Evolutionary conservation across 2,113 vertebrate species (phyloP), one percentile per base, ranked within the genome.

Genomic region (Xyliphius kryptos): DNA sequence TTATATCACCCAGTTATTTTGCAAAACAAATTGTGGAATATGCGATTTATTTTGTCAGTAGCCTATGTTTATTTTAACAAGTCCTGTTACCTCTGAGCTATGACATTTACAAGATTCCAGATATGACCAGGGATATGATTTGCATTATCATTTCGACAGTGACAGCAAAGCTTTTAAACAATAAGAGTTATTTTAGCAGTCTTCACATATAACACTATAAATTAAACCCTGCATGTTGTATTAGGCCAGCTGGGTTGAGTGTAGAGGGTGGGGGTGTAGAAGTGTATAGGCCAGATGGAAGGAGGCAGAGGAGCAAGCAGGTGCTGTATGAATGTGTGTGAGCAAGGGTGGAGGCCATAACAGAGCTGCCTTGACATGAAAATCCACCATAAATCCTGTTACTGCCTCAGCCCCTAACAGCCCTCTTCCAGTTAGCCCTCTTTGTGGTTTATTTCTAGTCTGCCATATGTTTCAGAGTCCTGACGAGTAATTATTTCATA

Each of bases 301-400:
- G 52, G 38, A 44, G 50, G 43, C 13, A 22, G 37, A 44, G n/a
- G 44, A 69, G 44, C 36, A 41, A 82, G 79, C 86, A 91, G 84
- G 88, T 91, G 89, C 75, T 70, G 36, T 54, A 46, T 11, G 43
- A 54, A 54, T 6, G 41, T 51, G 41, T 48, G 36, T 4, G 20
- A 48, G 54, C 15, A 50, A 55, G 62, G 72, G 76, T 80, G 76
- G 77, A 85, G 80, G 81, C 78, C 81, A 63, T 77, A 77, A 75
- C 68, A 88, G 75, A 72, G 70, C 52, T 84, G 81, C 85, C 86
- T 82, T 78, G 79, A 80, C 87, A 86, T 41, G 72, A 73, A 82
- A 82, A 88, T 86, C 84, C 80, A 86, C 83, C 84, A 87, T 87
- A 84, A 81, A 89, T 88, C 77, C 73, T 79, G 76, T 74, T 76